Evolutionary conservation across 2,797 vertebrate genomes (phyloP).

Genomic region (Euphonia xanthogaster): DNA sequence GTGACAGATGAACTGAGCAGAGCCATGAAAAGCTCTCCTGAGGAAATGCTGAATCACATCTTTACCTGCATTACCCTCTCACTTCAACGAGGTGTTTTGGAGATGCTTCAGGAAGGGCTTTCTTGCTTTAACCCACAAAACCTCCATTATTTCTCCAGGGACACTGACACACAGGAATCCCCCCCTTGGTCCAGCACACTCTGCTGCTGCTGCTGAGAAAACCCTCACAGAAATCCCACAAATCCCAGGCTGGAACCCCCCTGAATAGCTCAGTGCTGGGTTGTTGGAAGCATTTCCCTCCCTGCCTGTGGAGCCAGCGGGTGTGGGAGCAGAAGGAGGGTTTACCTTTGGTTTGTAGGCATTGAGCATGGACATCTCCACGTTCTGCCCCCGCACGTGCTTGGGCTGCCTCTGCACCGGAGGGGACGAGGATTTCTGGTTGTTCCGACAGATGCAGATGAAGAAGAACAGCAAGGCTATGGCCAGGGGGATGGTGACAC

Average conservation of each 20-base stretch:
- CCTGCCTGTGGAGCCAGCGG: not conserved
- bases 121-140: not conserved
- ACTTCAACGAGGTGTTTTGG: not conserved
- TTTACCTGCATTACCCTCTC: not conserved
- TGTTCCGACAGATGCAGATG: slow-evolving; percentile 98
- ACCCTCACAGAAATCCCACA: not conserved
- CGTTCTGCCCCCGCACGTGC: slow-evolving; percentile 92
- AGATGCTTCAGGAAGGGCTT: not conserved
- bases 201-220: not conserved
- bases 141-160: not conserved
- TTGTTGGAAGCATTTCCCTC: not conserved
- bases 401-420: slow-evolving; percentile 89
- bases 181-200: not conserved
- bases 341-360: slow-evolving; percentile 94
- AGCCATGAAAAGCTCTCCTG: not conserved
- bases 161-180: accelerated
- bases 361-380: slow-evolving; percentile 98
- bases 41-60: not conserved
- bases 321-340: not conserved
- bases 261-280: not conserved
- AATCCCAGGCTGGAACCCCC: not conserved
- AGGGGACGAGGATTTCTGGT: slow-evolving; percentile 89
- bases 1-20: not conserved
- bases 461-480: slow-evolving; percentile 96
- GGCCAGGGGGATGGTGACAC: slow-evolving; percentile 92